phyloP scores from a whole-genome alignment of 2,113 vertebrate genomes.

The Larimichthys polyactis region DNA sequence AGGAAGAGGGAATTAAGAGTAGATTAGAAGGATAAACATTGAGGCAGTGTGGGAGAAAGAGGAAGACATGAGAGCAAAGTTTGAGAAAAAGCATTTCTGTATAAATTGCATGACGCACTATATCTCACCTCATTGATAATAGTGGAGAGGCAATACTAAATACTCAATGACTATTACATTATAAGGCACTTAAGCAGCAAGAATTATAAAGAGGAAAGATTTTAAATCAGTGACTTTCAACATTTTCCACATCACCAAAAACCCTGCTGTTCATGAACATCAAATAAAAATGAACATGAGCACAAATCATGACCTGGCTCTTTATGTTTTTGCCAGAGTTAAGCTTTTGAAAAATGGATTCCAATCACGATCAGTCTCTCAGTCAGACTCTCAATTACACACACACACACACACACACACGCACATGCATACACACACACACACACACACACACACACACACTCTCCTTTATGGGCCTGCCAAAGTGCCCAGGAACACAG shows the following conservation, averaged over 20 bases:
- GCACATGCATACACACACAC: neutral
- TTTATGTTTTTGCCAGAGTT: constrained; percentile 32
- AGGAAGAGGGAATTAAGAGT: constrained; percentile 75
- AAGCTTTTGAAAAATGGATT: constrained; percentile 51
- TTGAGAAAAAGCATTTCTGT: constrained; percentile 32
- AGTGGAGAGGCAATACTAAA: neutral
- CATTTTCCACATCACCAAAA: constrained; percentile 36
- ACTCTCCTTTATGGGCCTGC: constrained; percentile 36
- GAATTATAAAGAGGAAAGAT: constrained; percentile 1
- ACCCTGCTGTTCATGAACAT: constrained; percentile 19
- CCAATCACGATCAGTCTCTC: constrained; percentile 37
- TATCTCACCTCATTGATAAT: constrained; percentile 19
- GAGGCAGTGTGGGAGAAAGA: constrained; percentile 64
- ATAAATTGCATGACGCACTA: constrained; percentile 31
- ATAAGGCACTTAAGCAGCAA: constrained; percentile 1
- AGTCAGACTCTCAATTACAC: neutral
- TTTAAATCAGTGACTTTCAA: constrained; percentile 1
- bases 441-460: constrained; percentile 13
- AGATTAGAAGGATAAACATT: constrained; percentile 77
- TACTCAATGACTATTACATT: neutral
- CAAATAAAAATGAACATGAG: constrained; percentile 34
- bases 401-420: constrained; percentile 11
- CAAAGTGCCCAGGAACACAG: constrained; percentile 46
- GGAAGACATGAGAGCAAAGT: constrained; percentile 48
- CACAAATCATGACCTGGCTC: constrained; percentile 44